A percentile compares a stretch with the other conserved stretches of the same genome.
phyloP scores from a whole-genome alignment of 2,888 invertebrate genomes.

The Chromoteleia sp. region DNA sequence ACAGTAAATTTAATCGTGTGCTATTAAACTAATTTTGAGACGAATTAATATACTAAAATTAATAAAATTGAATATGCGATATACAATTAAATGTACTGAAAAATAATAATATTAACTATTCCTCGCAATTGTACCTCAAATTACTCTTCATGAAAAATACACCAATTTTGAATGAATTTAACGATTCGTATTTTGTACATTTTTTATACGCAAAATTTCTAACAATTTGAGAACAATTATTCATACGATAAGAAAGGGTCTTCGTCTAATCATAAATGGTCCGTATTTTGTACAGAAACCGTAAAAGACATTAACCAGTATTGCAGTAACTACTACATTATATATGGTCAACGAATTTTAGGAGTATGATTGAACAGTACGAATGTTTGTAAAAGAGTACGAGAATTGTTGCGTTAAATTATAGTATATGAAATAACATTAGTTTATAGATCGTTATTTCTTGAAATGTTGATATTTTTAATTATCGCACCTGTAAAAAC shows the following conservation, averaged over 20 bases:
- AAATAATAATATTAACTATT: neutral
- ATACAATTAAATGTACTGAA: neutral
- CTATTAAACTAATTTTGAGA: neutral
- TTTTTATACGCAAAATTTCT: slow-evolving; percentile 12
- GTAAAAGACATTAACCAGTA: slow-evolving; percentile 42
- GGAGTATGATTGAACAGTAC: slow-evolving; percentile 42
- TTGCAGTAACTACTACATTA: slow-evolving; percentile 41
- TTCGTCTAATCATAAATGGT: slow-evolving; percentile 58
- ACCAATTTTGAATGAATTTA: neutral
- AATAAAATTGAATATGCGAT: neutral
- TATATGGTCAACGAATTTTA: slow-evolving; percentile 42
- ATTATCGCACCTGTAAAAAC: too few relatives aligned
- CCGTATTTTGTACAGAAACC: slow-evolving; percentile 40
- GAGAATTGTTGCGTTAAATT: slow-evolving; percentile 33
- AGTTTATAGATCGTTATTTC: slow-evolving; percentile 24
- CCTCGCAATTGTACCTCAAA: too few relatives aligned
- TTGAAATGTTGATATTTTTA: too few relatives aligned
- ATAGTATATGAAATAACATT: slow-evolving; percentile 1
- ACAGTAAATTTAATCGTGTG: neutral
- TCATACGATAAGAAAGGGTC: neutral
- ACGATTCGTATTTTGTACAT: slow-evolving; percentile 1
- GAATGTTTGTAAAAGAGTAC: slow-evolving; percentile 51
- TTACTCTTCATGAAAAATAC: neutral
- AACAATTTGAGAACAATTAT: neutral
- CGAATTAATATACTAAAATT: neutral